These are phyloP conservation scores for Cylas formicarius DNA, from an alignment of 1,140 invertebrate species.

Conservation along the genomic window DNA sequence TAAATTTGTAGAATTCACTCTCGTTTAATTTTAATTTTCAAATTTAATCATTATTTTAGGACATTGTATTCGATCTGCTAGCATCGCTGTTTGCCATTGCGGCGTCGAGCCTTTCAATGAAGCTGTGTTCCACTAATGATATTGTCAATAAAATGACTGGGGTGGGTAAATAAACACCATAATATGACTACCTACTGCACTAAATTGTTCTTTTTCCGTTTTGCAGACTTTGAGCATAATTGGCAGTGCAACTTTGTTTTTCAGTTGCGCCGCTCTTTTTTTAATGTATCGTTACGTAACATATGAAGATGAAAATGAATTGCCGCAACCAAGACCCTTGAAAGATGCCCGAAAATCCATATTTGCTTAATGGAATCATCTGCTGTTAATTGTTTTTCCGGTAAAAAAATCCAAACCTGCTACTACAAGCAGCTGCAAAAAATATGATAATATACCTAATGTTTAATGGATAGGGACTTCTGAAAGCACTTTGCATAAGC, in stretches of 20 bases:
- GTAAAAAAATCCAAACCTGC: no score
- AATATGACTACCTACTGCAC: not conserved
- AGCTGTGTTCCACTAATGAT: conserved; percentile 6
- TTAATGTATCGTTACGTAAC: conserved; percentile 22
- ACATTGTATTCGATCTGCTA: conserved; percentile 14
- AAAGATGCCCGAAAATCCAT: conserved; percentile 16
- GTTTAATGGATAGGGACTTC: no score
- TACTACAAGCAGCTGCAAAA: no score
- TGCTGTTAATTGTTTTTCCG: no score
- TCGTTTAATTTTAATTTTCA: conserved; percentile 5
- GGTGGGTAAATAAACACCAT: conserved; percentile 1
- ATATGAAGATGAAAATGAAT: conserved; percentile 1
- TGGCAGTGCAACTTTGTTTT: conserved; percentile 11
- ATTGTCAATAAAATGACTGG: conserved; percentile 1
- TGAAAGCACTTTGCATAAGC: no score
- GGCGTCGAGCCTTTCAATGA: conserved; percentile 12
- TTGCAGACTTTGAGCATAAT: conserved; percentile 14
- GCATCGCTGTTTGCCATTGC: conserved; percentile 14
- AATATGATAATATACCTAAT: no score
- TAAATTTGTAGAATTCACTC: not conserved
- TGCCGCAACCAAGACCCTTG: not conserved
- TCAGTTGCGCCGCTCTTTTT: conserved; percentile 22
- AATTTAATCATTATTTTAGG: conserved; percentile 16
- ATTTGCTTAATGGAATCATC: conserved; percentile 16
- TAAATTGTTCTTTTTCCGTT: conserved; percentile 2